Evolutionary conservation across 2,113 vertebrate genomes (phyloP), one percentile per base, ranked within the genome.

Genomic region (Nanorana parkeri): DNA sequence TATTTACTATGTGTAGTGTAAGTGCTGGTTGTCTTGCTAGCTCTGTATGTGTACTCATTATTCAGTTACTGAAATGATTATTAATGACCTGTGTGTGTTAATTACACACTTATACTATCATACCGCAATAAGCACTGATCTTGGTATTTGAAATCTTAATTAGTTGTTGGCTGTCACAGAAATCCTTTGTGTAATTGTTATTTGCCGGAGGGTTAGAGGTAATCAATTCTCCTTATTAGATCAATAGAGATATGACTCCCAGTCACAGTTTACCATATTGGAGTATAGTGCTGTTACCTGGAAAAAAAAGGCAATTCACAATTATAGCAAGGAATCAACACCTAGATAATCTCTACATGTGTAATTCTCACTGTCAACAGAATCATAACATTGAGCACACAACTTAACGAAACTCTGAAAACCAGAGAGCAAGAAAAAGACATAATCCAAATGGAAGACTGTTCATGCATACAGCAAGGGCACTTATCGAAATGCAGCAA

Each of bases 141-240:
- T 81, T 81, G 32, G 28, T 69, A 72, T 81, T 55, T 81, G 36
- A 52, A 64, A 60, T 69, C 68, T 81, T 72, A 81, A 81, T 81
- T 81, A 81, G 79, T 64, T 74, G 15, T 47, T 41, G 21, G 51
- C 19, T 29, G 61, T 81, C 26, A 55, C 24, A 26, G 58, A 73
- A 77, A 74, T 55, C 41, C 28, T 36, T 54, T 73, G 58, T 72
- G 58, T 73, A 71, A 81, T 58, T 80, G 66, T 81, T 73, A 81
- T 74, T 81, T 81, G 79, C 79, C 55, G 17, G 79, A 81, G 79
- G 68, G 69, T 29, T 81, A 81, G 24, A 74, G 79, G 60, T 74
- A 81, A 73, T 81, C 79, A 81, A 74, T 81, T 81, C n/a, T 47
- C 41, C 69, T 72, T 41, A 81, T 81, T 81, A 81, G 47, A 64